phyloP scores from a whole-genome alignment of 92 coral and sea anemone genomes.

The Epizoanthus stellaris region DNA sequence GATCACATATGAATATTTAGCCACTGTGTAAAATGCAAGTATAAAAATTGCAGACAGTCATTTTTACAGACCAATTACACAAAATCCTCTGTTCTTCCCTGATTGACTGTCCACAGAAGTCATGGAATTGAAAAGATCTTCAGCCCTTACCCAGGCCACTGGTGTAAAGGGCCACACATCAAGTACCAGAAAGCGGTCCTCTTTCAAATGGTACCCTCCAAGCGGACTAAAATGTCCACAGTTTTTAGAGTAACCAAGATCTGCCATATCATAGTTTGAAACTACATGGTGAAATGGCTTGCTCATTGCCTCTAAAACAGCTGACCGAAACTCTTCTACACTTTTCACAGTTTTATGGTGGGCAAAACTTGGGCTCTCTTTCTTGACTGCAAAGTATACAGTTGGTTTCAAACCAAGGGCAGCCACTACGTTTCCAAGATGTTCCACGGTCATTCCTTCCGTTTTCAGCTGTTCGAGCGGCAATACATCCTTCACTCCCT shows the following conservation, averaged over 20 bases:
- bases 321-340: conserved; percentile 57
- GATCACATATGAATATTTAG: too few species aligned
- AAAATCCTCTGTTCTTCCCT: conserved; percentile 63
- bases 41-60: not conserved
- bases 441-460: conserved; percentile 59
- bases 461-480: conserved; percentile 23
- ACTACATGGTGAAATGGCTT: conserved; percentile 41
- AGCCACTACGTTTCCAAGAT: conserved; percentile 29
- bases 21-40: too few species aligned
- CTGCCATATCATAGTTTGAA: conserved; percentile 46
- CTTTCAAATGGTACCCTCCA: conserved; percentile 55
- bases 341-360: conserved; percentile 3
- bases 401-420: conserved; percentile 28
- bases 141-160: conserved; percentile 59
- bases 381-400: conserved; percentile 23
- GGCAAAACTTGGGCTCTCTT: not conserved
- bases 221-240: conserved; percentile 67
- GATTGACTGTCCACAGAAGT: conserved; percentile 49
- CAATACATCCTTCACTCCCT: conserved; percentile 33
- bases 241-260: conserved; percentile 14
- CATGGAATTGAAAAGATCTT: conserved; percentile 67
- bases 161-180: conserved; percentile 70
- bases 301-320: conserved; percentile 46
- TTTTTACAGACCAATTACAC: conserved; percentile 31
- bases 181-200: conserved; percentile 61